A percentile compares a stretch with the other conserved stretches of the same genome.
phyloP scores from a whole-genome alignment of 2,888 invertebrate genomes.

The Nephrotoma guestfalica region DNA sequence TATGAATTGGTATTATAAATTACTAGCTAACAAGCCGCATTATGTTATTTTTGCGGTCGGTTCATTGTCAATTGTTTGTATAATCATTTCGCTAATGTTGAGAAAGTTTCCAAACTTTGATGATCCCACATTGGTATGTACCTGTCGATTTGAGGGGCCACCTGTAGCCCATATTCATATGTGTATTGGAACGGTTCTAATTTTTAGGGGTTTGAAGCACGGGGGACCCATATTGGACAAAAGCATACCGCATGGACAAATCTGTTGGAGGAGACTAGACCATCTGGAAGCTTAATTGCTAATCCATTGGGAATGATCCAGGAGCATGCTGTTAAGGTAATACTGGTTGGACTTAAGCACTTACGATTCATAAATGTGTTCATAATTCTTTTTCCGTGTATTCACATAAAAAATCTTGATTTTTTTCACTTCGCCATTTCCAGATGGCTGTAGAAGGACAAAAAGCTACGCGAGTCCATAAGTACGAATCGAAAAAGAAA shows the following conservation, averaged over 20 bases:
- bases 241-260: constrained; percentile 75
- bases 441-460: constrained; percentile 10
- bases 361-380: too few relatives aligned
- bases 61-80: constrained; percentile 47
- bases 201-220: constrained; percentile 71
- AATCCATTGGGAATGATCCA: constrained; percentile 46
- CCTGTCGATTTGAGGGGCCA: background rate
- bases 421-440: constrained; percentile 10
- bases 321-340: background rate
- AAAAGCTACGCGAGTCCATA: constrained; percentile 16
- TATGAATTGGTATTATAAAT: constrained; percentile 45
- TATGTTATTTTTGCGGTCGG: constrained; percentile 45
- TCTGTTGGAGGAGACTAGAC: constrained; percentile 57
- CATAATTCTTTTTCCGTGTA: background rate
- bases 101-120: constrained; percentile 63
- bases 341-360: too few relatives aligned
- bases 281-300: constrained; percentile 50
- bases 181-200: background rate
- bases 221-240: constrained; percentile 72
- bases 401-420: constrained; percentile 10
- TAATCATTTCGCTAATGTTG: constrained; percentile 47
- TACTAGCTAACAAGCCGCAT: constrained; percentile 53
- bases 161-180: background rate
- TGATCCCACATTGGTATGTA: constrained; percentile 65
- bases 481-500: constrained; percentile 15